Evolutionary conservation across 1,140 invertebrate species (phyloP).

Genomic region (Magallana angulata): DNA sequence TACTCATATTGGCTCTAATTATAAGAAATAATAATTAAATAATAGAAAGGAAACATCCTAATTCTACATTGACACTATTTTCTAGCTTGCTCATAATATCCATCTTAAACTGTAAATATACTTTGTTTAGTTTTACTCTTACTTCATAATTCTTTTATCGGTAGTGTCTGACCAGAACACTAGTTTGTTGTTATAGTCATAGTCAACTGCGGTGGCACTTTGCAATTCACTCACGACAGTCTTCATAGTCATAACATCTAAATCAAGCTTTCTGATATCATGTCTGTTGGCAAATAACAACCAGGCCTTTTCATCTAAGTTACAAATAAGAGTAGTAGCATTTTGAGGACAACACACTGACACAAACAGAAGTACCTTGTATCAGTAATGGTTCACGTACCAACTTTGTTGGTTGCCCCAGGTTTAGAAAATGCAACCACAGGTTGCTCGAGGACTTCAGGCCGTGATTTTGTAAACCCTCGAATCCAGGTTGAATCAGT

Average conservation of each 20-base stretch:
- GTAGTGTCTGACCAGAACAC: conserved; percentile 97
- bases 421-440: no score
- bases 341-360: not conserved
- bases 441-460: no score
- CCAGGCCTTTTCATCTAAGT: conserved; percentile 63
- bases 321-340: conserved; percentile 35
- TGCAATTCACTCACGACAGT: conserved; percentile 64
- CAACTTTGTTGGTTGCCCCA: no score
- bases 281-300: conserved; percentile 74
- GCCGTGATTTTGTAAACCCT: no score
- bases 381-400: no score
- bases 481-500: no score
- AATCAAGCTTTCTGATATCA: conserved; percentile 72
- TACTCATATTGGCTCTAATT: conserved; percentile 32
- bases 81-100: no score
- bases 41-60: no score
- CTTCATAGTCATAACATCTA: conserved; percentile 61
- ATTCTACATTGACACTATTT: no score
- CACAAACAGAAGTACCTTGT: no score
- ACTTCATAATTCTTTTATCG: conserved; percentile 91
- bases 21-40: no score
- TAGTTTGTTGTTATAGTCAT: conserved; percentile 90
- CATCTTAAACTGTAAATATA: no score
- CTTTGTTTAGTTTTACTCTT: conserved; percentile 46
- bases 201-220: conserved; percentile 80